Evolutionary conservation across 64 coral and sea anemone species (phyloP), one percentile per base, ranked within the genome.

Genomic region (Montipora cactus): DNA sequence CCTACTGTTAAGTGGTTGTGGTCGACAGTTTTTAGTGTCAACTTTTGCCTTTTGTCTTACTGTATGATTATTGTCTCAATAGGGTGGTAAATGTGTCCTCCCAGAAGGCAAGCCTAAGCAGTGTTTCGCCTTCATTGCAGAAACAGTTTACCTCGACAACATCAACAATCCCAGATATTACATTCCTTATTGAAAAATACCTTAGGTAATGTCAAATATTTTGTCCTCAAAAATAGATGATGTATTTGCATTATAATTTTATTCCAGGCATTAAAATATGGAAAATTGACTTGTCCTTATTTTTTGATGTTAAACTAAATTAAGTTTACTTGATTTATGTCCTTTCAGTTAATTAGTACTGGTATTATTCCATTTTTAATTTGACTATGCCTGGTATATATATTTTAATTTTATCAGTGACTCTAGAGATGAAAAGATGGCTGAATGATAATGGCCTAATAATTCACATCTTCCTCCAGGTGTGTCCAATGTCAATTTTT

Each of bases 11-110:
- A n/a, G n/a, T n/a, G n/a, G n/a, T n/a, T n/a, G n/a, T n/a, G n/a
- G n/a, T n/a, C n/a, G n/a, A n/a, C n/a, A n/a, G 25, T 25, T 25
- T 25, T 25, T 25, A 25, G 0, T 25, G 25, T 25, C 25, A 25
- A 25, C 25, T 12, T 14, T 10, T 25, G 25, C 0, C 25, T 3
- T 64, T 64, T 64, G 13, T 64, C 13, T 25, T 25, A 25, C 25
- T 25, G 8, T 64, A 7, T 15, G 8, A 47, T 25, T 25, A 25
- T 25, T 25, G 25, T 25, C 25, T 25, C 25, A 25, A 67, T n/a
- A 97, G 96, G 67, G 93, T 97, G 91, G 96, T 97, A 13, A 97
- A 97, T 89, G 85, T 97, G 59, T 92, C 96, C 19, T 95, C 96
- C 44, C 50, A 47, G 5, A 81, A 92, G 73, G 96, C 93, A 62